Evolutionary conservation across 30 jellyfish, hydroid and myxozoan species (phyloP).

Genomic region (Catostylus mosaicus): DNA sequence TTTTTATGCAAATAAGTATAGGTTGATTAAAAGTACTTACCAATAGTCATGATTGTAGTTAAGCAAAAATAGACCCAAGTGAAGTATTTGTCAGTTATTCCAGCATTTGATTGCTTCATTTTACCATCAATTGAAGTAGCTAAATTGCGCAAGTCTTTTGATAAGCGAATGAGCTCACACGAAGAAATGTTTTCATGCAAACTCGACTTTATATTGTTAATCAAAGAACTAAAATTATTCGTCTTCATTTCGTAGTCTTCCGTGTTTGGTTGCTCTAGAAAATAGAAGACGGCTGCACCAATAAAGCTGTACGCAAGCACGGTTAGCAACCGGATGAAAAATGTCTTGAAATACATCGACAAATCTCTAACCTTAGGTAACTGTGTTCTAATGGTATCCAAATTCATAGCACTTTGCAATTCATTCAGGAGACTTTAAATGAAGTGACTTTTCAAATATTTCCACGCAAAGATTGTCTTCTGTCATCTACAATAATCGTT

Average conservation of each 20-base stretch:
- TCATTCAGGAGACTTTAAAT: not conserved
- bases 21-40: not conserved
- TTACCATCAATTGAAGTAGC: not conserved
- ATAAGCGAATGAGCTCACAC: not conserved
- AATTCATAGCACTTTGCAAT: not conserved
- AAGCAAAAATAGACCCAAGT: slow-evolving; percentile 7
- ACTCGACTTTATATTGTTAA: not conserved
- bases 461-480: not conserved
- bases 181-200: not conserved
- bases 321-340: not conserved
- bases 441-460: not conserved
- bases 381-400: not conserved
- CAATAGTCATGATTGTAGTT: slow-evolving; percentile 8
- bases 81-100: not conserved
- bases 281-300: slow-evolving; percentile 12
- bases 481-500: not conserved
- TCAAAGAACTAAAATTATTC: not conserved
- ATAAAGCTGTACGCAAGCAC: not conserved
- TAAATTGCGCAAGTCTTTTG: not conserved
- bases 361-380: not conserved
- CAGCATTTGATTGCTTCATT: not conserved
- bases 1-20: too few species aligned
- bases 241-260: not conserved
- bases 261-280: not conserved
- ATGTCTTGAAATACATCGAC: not conserved